phyloP scores from a whole-genome alignment of 2,888 invertebrate species.

The Willowsia nigromaculata region DNA sequence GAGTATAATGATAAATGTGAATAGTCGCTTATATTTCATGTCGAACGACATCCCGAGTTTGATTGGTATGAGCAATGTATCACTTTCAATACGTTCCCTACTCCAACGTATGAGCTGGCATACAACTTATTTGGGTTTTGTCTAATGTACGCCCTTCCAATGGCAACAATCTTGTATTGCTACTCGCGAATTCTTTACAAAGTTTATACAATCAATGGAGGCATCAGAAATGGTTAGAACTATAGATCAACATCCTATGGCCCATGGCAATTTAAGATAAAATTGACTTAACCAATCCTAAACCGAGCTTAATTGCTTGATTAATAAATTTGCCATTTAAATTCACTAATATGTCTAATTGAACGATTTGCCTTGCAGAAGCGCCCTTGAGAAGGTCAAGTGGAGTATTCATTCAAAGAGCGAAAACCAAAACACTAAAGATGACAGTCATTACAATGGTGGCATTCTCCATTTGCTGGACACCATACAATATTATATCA shows the following conservation, averaged over 20 bases:
- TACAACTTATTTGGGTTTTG: constrained; percentile 92
- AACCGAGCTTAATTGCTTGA: too few species aligned
- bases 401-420: constrained; percentile 79
- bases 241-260: too few species aligned
- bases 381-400: constrained; percentile 77
- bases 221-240: too few species aligned
- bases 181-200: constrained; percentile 83
- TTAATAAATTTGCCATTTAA: too few species aligned
- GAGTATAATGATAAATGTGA: too few species aligned
- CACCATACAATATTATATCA: constrained; percentile 82
- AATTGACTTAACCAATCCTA: constrained; percentile 81
- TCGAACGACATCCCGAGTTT: neutral
- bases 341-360: too few species aligned
- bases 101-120: constrained; percentile 83
- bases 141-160: constrained; percentile 92
- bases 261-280: too few species aligned
- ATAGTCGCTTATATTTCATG: neutral
- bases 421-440: constrained; percentile 80
- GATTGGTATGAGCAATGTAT: neutral
- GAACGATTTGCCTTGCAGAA: too few species aligned
- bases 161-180: constrained; percentile 91
- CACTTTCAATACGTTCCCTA: neutral
- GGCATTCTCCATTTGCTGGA: constrained; percentile 82
- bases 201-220: too few species aligned
- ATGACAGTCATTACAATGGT: constrained; percentile 82